Percentiles rank a stretch among this genome's conserved stretches.
Conservation (phyloP, 1,140 invertebrate genomes). For the Drosophila sucinea region DNA sequence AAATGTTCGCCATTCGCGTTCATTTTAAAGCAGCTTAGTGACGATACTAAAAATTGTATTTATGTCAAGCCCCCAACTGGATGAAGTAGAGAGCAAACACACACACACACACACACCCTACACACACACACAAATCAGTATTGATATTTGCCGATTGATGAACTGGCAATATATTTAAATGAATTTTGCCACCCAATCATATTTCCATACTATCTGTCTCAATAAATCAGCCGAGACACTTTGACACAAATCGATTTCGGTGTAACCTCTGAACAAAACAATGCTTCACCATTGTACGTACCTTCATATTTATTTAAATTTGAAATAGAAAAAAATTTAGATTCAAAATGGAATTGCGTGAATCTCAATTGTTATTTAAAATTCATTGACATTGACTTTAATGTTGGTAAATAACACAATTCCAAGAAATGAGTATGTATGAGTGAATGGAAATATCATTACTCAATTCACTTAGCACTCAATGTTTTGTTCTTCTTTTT, state of each 20-base stretch:
- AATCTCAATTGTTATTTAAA: too few species aligned
- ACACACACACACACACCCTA: neutral
- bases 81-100: neutral
- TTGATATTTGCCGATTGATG: neutral
- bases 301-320: too few species aligned
- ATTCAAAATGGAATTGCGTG: too few species aligned
- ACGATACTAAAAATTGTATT: conserved; percentile 5
- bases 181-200: neutral
- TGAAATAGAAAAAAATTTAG: too few species aligned
- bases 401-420: too few species aligned
- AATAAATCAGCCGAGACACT: neutral
- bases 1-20: conserved; percentile 9
- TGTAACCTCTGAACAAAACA: too few species aligned
- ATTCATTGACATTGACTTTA: too few species aligned
- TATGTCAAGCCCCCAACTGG: neutral
- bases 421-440: too few species aligned
- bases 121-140: neutral
- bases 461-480: too few species aligned
- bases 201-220: neutral
- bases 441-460: too few species aligned
- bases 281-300: too few species aligned
- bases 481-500: too few species aligned
- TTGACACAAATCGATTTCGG: neutral
- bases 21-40: conserved; percentile 11
- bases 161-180: conserved; percentile 12